Percentiles rank a stretch among this genome's conserved stretches.
These are phyloP conservation scores for Schrankia costaestrigalis DNA, from an alignment of 2,888 invertebrate genomes.

Conservation along the genomic window DNA sequence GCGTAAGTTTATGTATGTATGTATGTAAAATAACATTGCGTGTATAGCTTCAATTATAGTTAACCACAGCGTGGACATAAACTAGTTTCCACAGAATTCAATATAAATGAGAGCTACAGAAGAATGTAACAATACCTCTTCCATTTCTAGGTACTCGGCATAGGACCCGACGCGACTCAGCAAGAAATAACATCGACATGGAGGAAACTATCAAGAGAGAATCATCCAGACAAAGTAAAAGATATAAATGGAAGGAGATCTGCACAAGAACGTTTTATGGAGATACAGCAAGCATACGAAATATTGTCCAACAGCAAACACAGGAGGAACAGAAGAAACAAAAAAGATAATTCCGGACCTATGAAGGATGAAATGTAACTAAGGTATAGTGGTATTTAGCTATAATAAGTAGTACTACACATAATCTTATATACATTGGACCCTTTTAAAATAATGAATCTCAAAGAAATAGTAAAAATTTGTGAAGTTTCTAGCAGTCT, in stretches of 20 bases:
- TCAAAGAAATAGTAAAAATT: too few species aligned
- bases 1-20: too few species aligned
- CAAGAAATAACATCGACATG: conserved; percentile 92
- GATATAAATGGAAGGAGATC: conserved; percentile 83
- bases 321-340: conserved; percentile 86
- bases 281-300: conserved; percentile 96
- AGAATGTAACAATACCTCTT: too few species aligned
- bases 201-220: conserved; percentile 89
- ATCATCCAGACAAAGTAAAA: conserved; percentile 95
- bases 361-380: conserved; percentile 28
- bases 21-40: too few species aligned
- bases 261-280: conserved; percentile 94
- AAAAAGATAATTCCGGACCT: conserved; percentile 81
- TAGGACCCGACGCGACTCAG: conserved; percentile 90
- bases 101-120: neutral
- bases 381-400: too few species aligned
- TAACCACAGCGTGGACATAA: too few species aligned
- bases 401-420: too few species aligned
- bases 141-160: conserved; percentile 85
- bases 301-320: conserved; percentile 91
- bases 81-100: too few species aligned
- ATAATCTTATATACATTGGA: too few species aligned
- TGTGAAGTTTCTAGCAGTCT: too few species aligned
- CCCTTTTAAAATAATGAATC: too few species aligned
- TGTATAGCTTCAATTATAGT: too few species aligned